Percentiles rank a stretch among this genome's conserved stretches.
These are phyloP conservation scores for Microctonus aethiopoides DNA, from an alignment of 2,888 invertebrate genomes.

Conservation along the genomic window DNA sequence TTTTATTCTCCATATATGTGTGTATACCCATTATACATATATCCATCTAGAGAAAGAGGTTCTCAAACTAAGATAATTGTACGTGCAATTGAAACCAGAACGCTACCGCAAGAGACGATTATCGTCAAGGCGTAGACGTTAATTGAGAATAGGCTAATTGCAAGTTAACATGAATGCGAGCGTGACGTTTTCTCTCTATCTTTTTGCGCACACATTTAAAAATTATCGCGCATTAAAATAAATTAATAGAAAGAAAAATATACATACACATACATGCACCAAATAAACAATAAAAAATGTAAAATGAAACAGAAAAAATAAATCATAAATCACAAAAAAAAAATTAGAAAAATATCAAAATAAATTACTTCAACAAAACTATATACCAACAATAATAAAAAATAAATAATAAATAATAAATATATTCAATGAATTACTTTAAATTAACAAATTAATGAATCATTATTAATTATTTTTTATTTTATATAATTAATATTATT, in stretches of 20 bases:
- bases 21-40: background rate
- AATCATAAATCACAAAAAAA: background rate
- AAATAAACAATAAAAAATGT: background rate
- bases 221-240: background rate
- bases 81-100: slow-evolving; percentile 37
- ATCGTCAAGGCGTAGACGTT: slow-evolving; percentile 37
- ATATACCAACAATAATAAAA: no score
- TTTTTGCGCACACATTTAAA: background rate
- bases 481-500: no score
- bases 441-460: no score
- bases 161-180: slow-evolving; percentile 26
- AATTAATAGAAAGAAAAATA: no score
- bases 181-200: background rate
- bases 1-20: background rate
- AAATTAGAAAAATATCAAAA: no score
- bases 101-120: slow-evolving; percentile 27
- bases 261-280: no score
- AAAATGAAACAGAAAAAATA: background rate
- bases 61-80: slow-evolving; percentile 33
- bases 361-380: no score
- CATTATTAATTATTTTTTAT: no score
- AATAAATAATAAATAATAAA: no score
- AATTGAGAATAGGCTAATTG: slow-evolving; percentile 41
- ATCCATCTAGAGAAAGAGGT: slow-evolving; percentile 1
- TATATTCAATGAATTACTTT: no score